These are phyloP conservation scores for Scomber scombrus DNA, from an alignment of 2,113 vertebrate species.

Conservation along the genomic window DNA sequence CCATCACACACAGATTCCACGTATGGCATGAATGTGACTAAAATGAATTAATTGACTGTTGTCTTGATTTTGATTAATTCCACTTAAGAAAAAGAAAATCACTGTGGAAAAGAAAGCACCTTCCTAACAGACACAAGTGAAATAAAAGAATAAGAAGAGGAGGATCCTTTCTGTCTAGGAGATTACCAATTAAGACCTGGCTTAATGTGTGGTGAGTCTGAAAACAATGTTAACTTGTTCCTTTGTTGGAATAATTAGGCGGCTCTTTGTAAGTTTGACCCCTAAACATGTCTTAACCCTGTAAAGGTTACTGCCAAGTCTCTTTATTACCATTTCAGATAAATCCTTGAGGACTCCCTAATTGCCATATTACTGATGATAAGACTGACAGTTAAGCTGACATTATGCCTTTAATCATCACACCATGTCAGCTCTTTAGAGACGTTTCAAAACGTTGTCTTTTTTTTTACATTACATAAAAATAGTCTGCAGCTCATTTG, in stretches of 20 bases:
- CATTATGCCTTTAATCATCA: conserved; percentile 6
- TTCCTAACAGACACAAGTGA: background rate
- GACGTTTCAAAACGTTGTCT: background rate
- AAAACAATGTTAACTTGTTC: conserved; percentile 59
- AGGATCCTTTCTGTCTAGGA: conserved; percentile 20
- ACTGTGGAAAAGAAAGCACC: conserved; percentile 23
- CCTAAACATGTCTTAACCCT: conserved; percentile 35
- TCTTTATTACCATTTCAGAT: conserved; percentile 16
- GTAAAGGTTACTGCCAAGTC: conserved; percentile 45
- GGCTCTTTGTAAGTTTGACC: conserved; percentile 45
- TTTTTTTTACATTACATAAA: background rate
- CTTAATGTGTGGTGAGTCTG: conserved; percentile 45
- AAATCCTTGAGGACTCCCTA: background rate
- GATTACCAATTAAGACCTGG: conserved; percentile 58
- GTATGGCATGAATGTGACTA: background rate
- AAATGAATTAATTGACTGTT: background rate
- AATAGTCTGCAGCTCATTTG: background rate
- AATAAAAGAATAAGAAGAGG: background rate
- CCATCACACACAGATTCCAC: too few relatives aligned
- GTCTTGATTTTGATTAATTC: conserved; percentile 36
- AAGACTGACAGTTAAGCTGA: conserved; percentile 25
- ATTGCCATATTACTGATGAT: conserved; percentile 5
- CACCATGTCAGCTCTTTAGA: background rate
- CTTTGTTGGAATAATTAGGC: conserved; percentile 53
- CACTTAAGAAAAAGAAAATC: conserved; percentile 15